These are phyloP conservation scores for Sardinella longiceps DNA, from an alignment of 2,797 vertebrate species.

Conservation along the genomic window DNA sequence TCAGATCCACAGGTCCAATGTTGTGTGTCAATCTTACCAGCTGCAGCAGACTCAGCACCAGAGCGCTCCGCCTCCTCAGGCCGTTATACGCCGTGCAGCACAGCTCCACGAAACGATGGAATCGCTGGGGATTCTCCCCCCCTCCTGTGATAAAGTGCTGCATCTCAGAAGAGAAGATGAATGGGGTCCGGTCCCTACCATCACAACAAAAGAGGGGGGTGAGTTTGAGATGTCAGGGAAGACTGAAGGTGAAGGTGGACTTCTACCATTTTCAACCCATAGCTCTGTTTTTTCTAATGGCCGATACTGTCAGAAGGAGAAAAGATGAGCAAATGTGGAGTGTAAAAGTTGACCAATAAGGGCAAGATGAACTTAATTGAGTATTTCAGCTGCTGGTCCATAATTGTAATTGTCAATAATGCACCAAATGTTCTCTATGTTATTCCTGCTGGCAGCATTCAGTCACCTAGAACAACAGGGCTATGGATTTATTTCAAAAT, in stretches of 20 bases:
- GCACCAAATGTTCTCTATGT: too few relatives aligned
- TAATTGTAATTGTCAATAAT: too few relatives aligned
- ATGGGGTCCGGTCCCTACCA: constrained; percentile 85
- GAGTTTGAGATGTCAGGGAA: background rate
- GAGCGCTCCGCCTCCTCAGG: constrained; percentile 77
- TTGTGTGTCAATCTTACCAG: constrained; percentile 75
- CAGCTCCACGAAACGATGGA: constrained; percentile 89
- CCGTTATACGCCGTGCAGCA: constrained; percentile 88
- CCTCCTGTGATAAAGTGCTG: constrained; percentile 89
- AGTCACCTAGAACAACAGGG: too few relatives aligned
- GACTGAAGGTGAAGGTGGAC: background rate
- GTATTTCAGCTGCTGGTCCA: too few relatives aligned
- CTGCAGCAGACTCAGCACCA: constrained; percentile 84
- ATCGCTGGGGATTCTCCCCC: constrained; percentile 78
- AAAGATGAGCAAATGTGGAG: too few relatives aligned
- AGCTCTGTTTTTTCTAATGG: too few relatives aligned
- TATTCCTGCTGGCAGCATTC: too few relatives aligned
- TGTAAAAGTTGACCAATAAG: too few relatives aligned
- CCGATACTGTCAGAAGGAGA: too few relatives aligned
- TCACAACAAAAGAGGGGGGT: constrained; percentile 37
- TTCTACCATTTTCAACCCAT: too few relatives aligned
- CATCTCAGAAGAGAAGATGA: constrained; percentile 93
- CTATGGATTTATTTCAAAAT: too few relatives aligned
- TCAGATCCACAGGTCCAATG: background rate
- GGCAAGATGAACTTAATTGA: too few relatives aligned